Base-by-base conservation (phyloP, 2,113 vertebrate species). In the Actenoides hombroni region DNA sequence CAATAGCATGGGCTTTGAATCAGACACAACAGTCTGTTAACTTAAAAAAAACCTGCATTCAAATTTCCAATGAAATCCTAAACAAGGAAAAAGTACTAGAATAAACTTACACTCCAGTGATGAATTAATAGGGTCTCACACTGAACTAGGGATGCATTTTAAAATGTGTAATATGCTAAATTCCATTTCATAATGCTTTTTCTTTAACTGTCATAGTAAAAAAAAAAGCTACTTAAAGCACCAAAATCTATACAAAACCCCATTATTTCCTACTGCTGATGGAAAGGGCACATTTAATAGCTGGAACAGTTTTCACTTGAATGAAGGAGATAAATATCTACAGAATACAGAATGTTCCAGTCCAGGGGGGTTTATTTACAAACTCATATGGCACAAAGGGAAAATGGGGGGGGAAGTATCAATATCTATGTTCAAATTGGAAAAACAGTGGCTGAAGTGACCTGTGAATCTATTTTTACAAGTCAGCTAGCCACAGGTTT, bases 151-250 rank as follows among this genome's bases (percentile, higher is more conserved):
- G 89, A 82, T 65, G 67, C 65, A 77, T 74, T 89, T 94, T 56
- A 73, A 90, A 79, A 89, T 39, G 29, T 61, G 79, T 29, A 83
- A 60, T 16, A 71, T 68, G 68, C 51, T 90, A 53, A 75, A 84
- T 75, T 86, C 54, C n/a, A 40, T 88, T 96, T 95, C 73, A 86
- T 75, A 95, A 83, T 49, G 77, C 80, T 96, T 87, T 90, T 71
- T 87, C 59, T 80, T 88, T 59, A 88, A 94, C 61, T 81, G 60
- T 70, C 70, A 86, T 57, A 35, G 83, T 70, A 81, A 96, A 96
- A 96, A 96, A 96, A 96, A 79, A 92, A 59, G 85, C 85, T 88
- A 92, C 54, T 91, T 79, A 89, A 91, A 2, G 4, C 71, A 90
- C 40, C 1, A 3, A 92, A 71, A 91, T 83, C 82, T 70, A 54